Base-by-base conservation (phyloP, 2,113 vertebrate genomes). In the Calidris pygmaea region DNA sequence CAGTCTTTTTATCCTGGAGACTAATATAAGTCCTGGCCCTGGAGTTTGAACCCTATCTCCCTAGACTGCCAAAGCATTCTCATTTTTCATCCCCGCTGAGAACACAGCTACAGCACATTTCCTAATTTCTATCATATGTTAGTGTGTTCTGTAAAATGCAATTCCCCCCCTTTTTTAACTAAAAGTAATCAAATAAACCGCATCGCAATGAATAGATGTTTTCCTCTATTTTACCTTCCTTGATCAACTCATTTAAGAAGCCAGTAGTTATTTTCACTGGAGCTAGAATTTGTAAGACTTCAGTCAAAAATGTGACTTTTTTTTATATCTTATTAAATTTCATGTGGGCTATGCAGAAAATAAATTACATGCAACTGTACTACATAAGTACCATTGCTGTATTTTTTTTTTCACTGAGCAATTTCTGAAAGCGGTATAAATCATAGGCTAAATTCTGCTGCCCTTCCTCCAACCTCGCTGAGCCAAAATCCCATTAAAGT, bases 261-360 rank as follows among this genome's bases (percentile, higher is more conserved):
- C 87, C 76, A 90, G 67, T 21, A 58, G 66, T 48, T 77, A 87
- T 87, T 94, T 95, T 94, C 91, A 95, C 86, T 90, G 89, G 91
- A 94, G 68, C 67, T 95, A 82, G 50, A 96, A 95, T 85, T 95
- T 81, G 58, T 45, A 90, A 66, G 73, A 82, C 84, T 98, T 97
- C 89, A 93, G 96, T 97, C 94, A 97, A 95, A 95, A 97, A 97
- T 93, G 85, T 95, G 89, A 85, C 72, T 96, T 96, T 96, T 96
- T 96, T 96, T 95, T 96, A 87, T 95, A 85, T 92, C 94, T 94
- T 97, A 91, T 97, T 97, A 97, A 96, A 97, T 97, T 97, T 97
- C 97, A 97, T 95, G 85, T 91, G 93, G 94, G 91, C 96, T 96
- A 95, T 93, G 94, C 90, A 96, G 91, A 97, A 97, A 96, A 96